phyloP scores from a whole-genome alignment of 2,797 vertebrate genomes.

The Mormyrops boulengeri region DNA sequence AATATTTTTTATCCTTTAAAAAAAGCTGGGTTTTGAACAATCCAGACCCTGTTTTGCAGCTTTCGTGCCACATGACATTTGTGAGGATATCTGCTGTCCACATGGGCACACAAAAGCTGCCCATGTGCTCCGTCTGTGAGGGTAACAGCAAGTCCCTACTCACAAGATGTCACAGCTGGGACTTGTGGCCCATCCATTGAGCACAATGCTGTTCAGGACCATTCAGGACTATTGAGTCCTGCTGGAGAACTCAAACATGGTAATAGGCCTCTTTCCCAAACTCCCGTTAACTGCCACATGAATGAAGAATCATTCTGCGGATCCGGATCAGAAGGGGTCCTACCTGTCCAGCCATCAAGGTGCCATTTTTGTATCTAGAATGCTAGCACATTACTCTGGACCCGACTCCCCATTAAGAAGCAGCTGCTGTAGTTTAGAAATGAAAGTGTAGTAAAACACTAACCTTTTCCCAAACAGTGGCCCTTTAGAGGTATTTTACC shows the following conservation, averaged over 20 bases:
- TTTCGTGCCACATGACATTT: background rate
- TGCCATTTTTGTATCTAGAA: background rate
- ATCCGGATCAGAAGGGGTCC: background rate
- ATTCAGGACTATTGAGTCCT: background rate
- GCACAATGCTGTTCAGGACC: background rate
- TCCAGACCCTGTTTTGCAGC: background rate
- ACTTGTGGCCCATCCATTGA: background rate
- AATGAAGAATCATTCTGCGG: background rate
- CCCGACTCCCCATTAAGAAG: background rate
- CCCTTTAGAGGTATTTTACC: background rate
- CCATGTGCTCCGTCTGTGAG: background rate
- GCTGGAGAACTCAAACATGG: background rate
- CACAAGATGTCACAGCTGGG: background rate
- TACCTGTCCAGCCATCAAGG: background rate
- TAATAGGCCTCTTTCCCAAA: background rate
- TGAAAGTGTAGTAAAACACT: background rate
- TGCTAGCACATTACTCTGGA: background rate
- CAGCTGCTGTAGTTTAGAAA: background rate
- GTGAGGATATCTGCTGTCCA: background rate
- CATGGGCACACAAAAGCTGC: background rate
- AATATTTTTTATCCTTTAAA: background rate
- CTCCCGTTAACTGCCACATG: background rate
- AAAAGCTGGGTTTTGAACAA: background rate
- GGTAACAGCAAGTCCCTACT: background rate
- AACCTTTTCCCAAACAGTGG: background rate